A percentile compares a stretch with the other conserved stretches of the same genome.
Evolutionary conservation across 2,113 vertebrate species (phyloP).

Genomic region (Amblyopsis rosae): DNA sequence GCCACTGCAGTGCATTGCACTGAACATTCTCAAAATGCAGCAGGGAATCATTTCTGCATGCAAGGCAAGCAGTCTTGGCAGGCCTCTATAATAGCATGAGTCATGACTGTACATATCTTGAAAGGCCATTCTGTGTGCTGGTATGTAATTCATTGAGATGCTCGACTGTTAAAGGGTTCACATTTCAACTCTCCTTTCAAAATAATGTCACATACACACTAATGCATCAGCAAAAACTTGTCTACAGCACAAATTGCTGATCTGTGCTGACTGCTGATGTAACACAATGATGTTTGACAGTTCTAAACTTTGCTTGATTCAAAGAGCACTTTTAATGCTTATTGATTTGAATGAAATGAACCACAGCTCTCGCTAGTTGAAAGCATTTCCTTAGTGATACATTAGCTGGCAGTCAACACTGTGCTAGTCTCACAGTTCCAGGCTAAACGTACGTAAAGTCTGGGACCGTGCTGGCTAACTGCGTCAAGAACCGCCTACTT

Average conservation of each 20-base stretch:
- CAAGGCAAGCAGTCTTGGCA: no score
- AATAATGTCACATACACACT: no score
- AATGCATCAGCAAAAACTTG: background rate
- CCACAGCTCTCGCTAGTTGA: slow-evolving; percentile 46
- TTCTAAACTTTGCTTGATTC: slow-evolving; percentile 58
- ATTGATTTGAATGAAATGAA: slow-evolving; percentile 62
- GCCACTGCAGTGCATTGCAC: no score
- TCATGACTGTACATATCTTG: no score
- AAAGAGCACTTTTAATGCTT: slow-evolving; percentile 53
- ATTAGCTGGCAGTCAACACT: slow-evolving; percentile 35
- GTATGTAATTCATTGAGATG: background rate
- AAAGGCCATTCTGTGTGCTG: background rate
- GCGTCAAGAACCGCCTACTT: no score
- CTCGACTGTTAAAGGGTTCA: no score
- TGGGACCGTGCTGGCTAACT: no score
- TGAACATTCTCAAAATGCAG: background rate
- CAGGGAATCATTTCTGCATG: background rate
- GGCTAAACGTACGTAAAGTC: no score
- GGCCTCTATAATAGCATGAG: no score
- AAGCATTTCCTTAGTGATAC: slow-evolving; percentile 34
- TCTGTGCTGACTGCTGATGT: slow-evolving; percentile 30
- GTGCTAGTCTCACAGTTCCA: background rate
- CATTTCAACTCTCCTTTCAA: no score
- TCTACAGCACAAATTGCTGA: slow-evolving; percentile 8
- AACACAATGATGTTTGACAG: slow-evolving; percentile 25